A percentile compares a stretch with the other conserved stretches of the same genome.
These are phyloP conservation scores for Ochropleura plecta DNA, from an alignment of 2,888 invertebrate species.

Conservation along the genomic window DNA sequence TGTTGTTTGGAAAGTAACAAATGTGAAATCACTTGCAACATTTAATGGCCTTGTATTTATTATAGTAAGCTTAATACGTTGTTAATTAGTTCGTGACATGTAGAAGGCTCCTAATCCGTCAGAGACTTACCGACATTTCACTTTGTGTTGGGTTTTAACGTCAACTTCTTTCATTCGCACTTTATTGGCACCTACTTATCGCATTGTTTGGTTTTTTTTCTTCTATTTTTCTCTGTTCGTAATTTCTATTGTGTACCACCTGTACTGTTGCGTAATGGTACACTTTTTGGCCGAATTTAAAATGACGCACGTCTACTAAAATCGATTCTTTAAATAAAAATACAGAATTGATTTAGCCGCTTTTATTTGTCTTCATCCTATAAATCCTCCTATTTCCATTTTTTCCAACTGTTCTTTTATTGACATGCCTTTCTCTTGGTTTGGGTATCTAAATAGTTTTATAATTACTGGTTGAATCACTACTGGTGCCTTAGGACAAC, in stretches of 20 bases:
- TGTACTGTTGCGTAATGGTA: slow-evolving; percentile 73
- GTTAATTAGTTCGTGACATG: background rate
- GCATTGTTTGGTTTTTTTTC: slow-evolving; percentile 68
- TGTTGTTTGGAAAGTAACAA: background rate
- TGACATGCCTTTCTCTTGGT: slow-evolving; percentile 34
- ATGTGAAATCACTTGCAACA: background rate
- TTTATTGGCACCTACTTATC: slow-evolving; percentile 78
- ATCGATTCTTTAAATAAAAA: slow-evolving; percentile 35
- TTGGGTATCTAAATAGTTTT: slow-evolving; percentile 80
- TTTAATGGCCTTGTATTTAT: background rate
- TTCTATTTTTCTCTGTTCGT: slow-evolving; percentile 56
- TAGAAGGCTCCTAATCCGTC: slow-evolving; percentile 18
- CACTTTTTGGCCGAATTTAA: background rate
- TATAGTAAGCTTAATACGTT: background rate
- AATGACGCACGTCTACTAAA: too few relatives aligned
- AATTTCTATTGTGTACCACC: slow-evolving; percentile 73
- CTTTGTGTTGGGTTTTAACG: slow-evolving; percentile 66
- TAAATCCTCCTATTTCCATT: slow-evolving; percentile 38
- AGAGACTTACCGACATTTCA: slow-evolving; percentile 71
- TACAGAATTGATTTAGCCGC: background rate
- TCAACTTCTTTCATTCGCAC: slow-evolving; percentile 73
- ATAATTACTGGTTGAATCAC: slow-evolving; percentile 82
- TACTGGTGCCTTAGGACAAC: slow-evolving; percentile 73
- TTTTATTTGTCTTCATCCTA: slow-evolving; percentile 46
- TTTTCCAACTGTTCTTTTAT: slow-evolving; percentile 41